These are phyloP conservation scores for Coelopa frigida DNA, from an alignment of 1,140 invertebrate species.

Conservation along the genomic window DNA sequence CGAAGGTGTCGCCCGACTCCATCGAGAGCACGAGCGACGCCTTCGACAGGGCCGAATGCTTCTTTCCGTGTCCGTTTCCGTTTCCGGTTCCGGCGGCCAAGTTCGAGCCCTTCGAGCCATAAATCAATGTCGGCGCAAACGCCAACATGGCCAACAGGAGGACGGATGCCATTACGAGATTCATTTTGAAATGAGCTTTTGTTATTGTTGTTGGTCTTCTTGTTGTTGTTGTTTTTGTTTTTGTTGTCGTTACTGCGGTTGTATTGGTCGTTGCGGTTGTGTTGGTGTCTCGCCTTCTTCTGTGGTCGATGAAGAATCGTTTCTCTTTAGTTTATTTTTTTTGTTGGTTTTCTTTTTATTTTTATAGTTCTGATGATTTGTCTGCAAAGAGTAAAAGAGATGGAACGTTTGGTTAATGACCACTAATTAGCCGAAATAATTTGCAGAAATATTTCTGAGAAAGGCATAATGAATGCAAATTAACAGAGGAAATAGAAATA, in stretches of 20 bases:
- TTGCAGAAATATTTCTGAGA: no score
- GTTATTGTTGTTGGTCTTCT: background rate
- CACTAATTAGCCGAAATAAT: no score
- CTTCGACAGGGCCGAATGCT: background rate
- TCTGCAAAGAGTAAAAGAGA: no score
- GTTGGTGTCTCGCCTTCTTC: conserved; percentile 1
- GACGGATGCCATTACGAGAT: conserved; percentile 14
- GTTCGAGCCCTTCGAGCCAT: conserved; percentile 18
- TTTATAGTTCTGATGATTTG: no score
- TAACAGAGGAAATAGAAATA: no score
- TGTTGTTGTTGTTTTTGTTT: conserved; percentile 6
- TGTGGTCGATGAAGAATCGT: background rate
- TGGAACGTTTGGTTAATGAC: no score
- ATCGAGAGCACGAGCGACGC: conserved; percentile 10
- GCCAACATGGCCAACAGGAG: conserved; percentile 14
- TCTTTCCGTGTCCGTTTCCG: conserved; percentile 5
- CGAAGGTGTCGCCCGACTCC: conserved; percentile 15
- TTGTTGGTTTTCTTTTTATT: no score
- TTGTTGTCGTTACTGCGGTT: conserved; percentile 5
- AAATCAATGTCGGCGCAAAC: conserved; percentile 19
- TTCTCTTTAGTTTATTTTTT: no score
- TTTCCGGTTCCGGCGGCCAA: conserved; percentile 1
- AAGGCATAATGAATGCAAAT: no score
- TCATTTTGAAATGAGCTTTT: conserved; percentile 14
- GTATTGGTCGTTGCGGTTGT: background rate